Percentiles rank a stretch among this genome's conserved stretches.
These are phyloP conservation scores for Himalopsyche tibetana DNA, from an alignment of 2,888 invertebrate genomes.

Conservation along the genomic window DNA sequence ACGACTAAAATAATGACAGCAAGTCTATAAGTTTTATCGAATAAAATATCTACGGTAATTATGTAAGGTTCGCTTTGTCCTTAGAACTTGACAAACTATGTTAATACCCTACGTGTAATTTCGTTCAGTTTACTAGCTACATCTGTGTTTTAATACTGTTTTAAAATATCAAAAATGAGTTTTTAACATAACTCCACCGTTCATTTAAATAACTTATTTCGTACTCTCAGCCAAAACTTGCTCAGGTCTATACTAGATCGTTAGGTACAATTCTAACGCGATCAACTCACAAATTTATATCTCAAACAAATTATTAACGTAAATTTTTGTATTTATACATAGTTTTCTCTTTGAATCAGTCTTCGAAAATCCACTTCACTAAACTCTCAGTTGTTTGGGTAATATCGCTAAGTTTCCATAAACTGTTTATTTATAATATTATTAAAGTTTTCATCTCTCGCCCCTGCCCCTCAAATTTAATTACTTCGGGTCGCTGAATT, in stretches of 20 bases:
- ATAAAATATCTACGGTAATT: no score
- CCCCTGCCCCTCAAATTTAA: constrained; percentile 9
- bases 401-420: neutral
- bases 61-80: neutral
- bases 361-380: neutral
- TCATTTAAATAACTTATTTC: no score
- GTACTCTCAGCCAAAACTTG: no score
- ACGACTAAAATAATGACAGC: no score
- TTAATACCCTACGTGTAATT: neutral
- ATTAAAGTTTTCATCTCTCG: neutral
- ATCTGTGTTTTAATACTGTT: no score
- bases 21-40: no score
- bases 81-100: neutral
- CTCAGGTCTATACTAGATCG: no score
- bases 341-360: constrained; percentile 22
- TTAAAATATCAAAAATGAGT: no score
- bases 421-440: constrained; percentile 29
- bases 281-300: neutral
- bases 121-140: no score
- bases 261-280: no score
- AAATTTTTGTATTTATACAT: constrained; percentile 1
- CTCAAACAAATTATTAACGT: neutral
- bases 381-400: neutral
- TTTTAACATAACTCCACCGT: no score
- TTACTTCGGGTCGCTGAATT: neutral